A percentile compares a stretch with the other conserved stretches of the same genome.
phyloP scores from a whole-genome alignment of 35 echinoderm and acorn worm genomes.

The Lytechinus pictus region DNA sequence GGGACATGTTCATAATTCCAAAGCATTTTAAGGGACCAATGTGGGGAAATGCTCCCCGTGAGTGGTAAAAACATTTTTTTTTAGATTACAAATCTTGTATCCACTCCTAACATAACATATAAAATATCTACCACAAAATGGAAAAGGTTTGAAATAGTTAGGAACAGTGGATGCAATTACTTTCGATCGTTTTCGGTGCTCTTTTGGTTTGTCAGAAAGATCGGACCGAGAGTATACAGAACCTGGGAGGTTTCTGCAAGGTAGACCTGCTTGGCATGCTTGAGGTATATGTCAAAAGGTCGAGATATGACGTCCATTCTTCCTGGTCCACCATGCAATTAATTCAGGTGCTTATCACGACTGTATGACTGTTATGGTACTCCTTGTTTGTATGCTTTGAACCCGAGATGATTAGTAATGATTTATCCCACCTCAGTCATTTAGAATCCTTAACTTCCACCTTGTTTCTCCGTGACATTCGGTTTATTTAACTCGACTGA shows the following conservation, averaged over 20 bases:
- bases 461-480: not conserved
- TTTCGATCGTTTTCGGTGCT: too few relatives aligned
- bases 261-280: not conserved
- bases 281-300: not conserved
- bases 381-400: not conserved
- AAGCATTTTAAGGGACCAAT: too few relatives aligned
- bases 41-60: too few relatives aligned
- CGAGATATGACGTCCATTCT: not conserved
- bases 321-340: not conserved
- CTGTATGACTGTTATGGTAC: conserved; percentile 11
- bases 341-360: conserved; percentile 2
- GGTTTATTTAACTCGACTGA: conserved; percentile 18
- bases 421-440: not conserved
- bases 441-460: not conserved
- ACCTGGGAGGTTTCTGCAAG: too few relatives aligned
- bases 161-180: too few relatives aligned
- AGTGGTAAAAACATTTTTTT: too few relatives aligned
- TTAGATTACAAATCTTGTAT: too few relatives aligned
- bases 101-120: too few relatives aligned
- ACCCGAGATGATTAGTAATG: conserved; percentile 7
- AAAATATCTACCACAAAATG: too few relatives aligned
- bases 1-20: too few relatives aligned
- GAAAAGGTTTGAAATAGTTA: too few relatives aligned
- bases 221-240: not conserved
- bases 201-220: too few relatives aligned